phyloP scores from a whole-genome alignment of 2,113 vertebrate genomes.

The Tetrax tetrax region DNA sequence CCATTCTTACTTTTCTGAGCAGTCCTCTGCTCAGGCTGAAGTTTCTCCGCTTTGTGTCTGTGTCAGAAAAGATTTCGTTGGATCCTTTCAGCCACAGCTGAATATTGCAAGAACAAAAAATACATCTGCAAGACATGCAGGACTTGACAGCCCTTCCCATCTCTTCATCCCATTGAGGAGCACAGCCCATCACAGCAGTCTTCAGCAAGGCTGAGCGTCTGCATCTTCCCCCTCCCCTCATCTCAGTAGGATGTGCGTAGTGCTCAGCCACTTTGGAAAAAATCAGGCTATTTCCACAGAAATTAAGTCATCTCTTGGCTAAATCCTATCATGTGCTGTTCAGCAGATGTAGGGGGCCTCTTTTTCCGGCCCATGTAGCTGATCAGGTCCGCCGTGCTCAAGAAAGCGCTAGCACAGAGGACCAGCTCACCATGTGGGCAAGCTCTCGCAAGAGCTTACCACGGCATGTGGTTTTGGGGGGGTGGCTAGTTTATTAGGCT shows the following conservation, averaged over 20 bases:
- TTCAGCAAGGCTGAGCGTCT: not conserved
- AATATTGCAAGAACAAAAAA: not conserved
- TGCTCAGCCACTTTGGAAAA: conserved; percentile 15
- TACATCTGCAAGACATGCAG: not conserved
- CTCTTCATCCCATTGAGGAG: not conserved
- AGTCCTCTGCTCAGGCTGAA: not conserved
- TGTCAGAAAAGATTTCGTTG: not conserved
- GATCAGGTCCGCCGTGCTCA: not conserved
- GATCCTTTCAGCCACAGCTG: not conserved
- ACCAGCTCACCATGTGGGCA: not conserved
- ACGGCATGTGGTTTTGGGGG: not conserved
- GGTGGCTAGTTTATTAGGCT: not conserved
- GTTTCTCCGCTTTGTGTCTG: not conserved
- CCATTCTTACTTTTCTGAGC: not conserved
- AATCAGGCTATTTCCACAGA: not conserved
- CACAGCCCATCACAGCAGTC: accelerated
- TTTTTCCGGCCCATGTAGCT: not conserved
- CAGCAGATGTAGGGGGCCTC: conserved; percentile 48
- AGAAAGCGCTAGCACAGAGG: not conserved
- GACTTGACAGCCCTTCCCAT: not conserved
- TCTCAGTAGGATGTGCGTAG: not conserved
- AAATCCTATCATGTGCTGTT: conserved; percentile 13
- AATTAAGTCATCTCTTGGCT: conserved; percentile 36
- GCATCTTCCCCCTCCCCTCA: not conserved
- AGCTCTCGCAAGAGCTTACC: not conserved